phyloP scores from a whole-genome alignment of 2,113 vertebrate genomes.

The Thunnus thynnus region DNA sequence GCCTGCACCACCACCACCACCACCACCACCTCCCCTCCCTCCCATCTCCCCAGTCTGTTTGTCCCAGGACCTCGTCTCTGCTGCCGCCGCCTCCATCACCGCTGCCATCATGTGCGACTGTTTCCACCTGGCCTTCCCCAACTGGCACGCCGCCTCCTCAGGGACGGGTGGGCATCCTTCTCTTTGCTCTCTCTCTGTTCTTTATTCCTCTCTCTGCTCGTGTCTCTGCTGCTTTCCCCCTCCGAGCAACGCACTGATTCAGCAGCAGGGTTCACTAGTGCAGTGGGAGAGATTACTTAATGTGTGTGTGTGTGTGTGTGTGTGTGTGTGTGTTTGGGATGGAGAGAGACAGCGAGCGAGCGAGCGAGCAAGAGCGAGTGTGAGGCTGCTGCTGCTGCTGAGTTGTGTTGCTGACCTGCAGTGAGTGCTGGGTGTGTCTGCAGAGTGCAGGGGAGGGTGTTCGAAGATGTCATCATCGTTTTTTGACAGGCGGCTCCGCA shows the following conservation, averaged over 20 bases:
- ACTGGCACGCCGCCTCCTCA: conserved; percentile 95
- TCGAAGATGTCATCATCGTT: conserved; percentile 63
- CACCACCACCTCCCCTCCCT: neutral
- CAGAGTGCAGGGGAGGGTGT: conserved; percentile 70
- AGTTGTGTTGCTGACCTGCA: conserved; percentile 68
- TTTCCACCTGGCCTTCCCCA: conserved; percentile 97
- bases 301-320: conserved; percentile 27
- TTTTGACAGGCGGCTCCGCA: conserved; percentile 9
- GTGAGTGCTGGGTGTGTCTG: conserved; percentile 84
- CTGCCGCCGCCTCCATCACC: conserved; percentile 15
- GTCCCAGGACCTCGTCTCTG: conserved; percentile 30
- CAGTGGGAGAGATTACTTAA: conserved; percentile 29
- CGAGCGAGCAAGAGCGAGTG: neutral
- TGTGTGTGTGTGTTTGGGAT: conserved; percentile 26
- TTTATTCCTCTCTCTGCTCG: conserved; percentile 7
- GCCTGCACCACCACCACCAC: conserved; percentile 11
- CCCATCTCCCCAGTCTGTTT: conserved; percentile 10
- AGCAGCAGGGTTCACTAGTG: conserved; percentile 66
- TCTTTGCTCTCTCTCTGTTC: conserved; percentile 37
- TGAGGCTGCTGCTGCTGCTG: conserved; percentile 68
- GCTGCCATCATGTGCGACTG: conserved; percentile 96
- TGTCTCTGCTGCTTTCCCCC: conserved; percentile 1
- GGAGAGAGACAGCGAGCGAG: conserved; percentile 4
- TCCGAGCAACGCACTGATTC: conserved; percentile 53
- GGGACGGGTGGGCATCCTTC: conserved; percentile 93